phyloP scores from a whole-genome alignment of 2,888 invertebrate species.

The Antitype chi region DNA sequence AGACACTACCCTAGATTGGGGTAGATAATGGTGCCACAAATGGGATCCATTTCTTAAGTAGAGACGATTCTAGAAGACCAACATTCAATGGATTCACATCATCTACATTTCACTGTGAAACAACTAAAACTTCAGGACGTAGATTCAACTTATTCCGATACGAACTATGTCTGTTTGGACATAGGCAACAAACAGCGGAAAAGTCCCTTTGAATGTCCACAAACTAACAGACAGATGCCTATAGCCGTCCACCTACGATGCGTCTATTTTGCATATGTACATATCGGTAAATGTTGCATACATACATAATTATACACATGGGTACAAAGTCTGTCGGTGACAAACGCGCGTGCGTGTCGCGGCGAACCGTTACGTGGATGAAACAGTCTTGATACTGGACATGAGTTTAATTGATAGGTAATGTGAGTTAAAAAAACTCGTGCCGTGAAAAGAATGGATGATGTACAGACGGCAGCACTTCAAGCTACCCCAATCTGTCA shows the following conservation, averaged over 20 bases:
- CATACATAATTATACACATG: conserved; percentile 28
- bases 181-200: not conserved
- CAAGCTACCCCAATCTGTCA: too few species aligned
- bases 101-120: not conserved
- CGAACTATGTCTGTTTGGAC: too few species aligned
- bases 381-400: conserved; percentile 68
- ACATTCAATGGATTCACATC: not conserved
- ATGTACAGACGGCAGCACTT: too few species aligned
- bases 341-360: conserved; percentile 75
- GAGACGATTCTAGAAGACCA: not conserved
- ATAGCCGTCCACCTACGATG: conserved; percentile 51
- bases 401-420: conserved; percentile 19
- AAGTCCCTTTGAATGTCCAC: conserved; percentile 16
- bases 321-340: conserved; percentile 48
- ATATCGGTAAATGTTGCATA: conserved; percentile 63
- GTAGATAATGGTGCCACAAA: not conserved
- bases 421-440: too few species aligned
- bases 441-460: not conserved
- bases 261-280: conserved; percentile 60
- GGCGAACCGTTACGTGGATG: conserved; percentile 66
- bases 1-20: too few species aligned
- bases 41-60: not conserved
- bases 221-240: conserved; percentile 31
- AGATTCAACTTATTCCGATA: too few species aligned
- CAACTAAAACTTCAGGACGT: too few species aligned